Evolutionary conservation across 30 jellyfish, hydroid and myxozoan species (phyloP).

Genomic region (Turritopsis dohrnii): DNA sequence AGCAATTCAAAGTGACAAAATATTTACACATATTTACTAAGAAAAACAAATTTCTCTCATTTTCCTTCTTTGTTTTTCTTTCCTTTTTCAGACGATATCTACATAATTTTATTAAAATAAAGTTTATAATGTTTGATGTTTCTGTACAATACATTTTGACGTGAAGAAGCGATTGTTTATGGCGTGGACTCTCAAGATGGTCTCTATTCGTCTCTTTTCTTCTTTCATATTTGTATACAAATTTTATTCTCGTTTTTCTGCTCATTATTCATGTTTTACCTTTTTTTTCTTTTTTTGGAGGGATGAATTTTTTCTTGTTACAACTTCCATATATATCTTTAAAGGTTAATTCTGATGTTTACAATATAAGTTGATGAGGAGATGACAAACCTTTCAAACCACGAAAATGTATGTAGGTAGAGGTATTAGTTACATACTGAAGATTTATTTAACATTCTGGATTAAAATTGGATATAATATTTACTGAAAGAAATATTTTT

Average conservation of each 20-base stretch:
- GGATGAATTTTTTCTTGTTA: too few relatives aligned
- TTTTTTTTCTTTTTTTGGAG: not conserved
- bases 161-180: not conserved
- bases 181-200: not conserved
- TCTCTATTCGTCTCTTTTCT: not conserved
- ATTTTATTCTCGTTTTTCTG: not conserved
- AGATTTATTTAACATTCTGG: too few relatives aligned
- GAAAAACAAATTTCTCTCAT: not conserved
- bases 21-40: not conserved
- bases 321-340: too few relatives aligned
- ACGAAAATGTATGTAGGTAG: too few relatives aligned
- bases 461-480: too few relatives aligned
- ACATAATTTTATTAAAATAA: too few relatives aligned
- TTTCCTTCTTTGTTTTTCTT: not conserved
- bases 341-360: too few relatives aligned
- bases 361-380: too few relatives aligned
- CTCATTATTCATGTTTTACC: not conserved
- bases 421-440: too few relatives aligned
- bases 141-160: not conserved
- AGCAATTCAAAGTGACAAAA: too few relatives aligned
- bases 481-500: too few relatives aligned
- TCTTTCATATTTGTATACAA: not conserved
- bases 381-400: too few relatives aligned
- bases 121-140: not conserved
- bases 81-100: not conserved